Evolutionary conservation across 1,140 invertebrate genomes (phyloP).

Genomic region (Formica selysi): DNA sequence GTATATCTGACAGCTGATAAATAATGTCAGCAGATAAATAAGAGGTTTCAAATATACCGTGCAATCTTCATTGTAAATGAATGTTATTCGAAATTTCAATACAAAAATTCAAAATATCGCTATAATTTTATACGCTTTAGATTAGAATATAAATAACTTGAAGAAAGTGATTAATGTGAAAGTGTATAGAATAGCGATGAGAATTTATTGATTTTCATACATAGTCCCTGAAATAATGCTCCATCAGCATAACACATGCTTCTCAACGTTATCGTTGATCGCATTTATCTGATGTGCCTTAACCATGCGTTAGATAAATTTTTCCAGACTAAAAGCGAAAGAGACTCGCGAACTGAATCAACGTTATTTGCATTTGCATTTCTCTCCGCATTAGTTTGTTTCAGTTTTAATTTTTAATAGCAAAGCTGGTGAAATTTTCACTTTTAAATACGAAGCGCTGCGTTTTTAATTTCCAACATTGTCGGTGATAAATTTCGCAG

Average conservation of each 20-base stretch:
- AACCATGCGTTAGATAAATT: conserved; percentile 46
- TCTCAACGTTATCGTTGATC: conserved; percentile 11
- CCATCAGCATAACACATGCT: not conserved
- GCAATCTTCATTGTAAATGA: not conserved
- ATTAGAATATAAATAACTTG: not conserved
- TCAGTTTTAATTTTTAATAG: conserved; percentile 49
- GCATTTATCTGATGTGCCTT: conserved; percentile 29
- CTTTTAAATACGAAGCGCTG: conserved; percentile 34
- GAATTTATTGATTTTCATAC: not conserved
- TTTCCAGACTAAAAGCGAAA: conserved; percentile 27
- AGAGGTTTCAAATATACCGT: not conserved
- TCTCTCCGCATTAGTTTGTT: conserved; percentile 48
- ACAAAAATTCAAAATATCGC: not conserved
- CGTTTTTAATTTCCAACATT: conserved; percentile 50
- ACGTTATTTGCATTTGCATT: conserved; percentile 56
- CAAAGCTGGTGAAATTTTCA: conserved; percentile 44
- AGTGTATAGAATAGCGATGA: not conserved
- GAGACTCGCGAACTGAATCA: conserved; percentile 20
- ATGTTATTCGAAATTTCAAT: not conserved
- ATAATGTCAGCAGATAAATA: conserved; percentile 2
- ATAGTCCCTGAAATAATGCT: conserved; percentile 24
- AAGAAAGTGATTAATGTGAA: not conserved
- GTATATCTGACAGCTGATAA: not conserved
- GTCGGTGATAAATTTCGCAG: conserved; percentile 36
- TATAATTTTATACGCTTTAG: conserved; percentile 1